Evolutionary conservation across 2,888 invertebrate genomes (phyloP).

Genomic region (Tubiluchus corallicola): DNA sequence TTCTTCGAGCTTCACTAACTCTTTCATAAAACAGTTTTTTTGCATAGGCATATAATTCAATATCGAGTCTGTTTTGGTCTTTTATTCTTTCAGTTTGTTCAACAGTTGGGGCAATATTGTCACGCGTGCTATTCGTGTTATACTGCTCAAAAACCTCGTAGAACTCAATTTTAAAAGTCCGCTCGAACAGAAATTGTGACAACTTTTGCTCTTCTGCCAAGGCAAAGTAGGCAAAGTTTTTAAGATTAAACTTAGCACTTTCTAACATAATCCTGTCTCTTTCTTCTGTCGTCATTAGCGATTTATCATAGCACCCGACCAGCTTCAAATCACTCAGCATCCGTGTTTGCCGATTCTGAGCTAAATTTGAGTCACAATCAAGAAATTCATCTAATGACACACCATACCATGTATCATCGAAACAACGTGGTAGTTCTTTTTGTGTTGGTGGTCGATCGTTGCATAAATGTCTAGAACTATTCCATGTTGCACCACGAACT

Average conservation of each 20-base stretch:
- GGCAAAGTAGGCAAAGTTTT: slow-evolving; percentile 94
- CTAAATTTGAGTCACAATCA: slow-evolving; percentile 76
- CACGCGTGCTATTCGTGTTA: no score
- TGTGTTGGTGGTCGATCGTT: slow-evolving; percentile 42
- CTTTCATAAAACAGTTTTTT: no score
- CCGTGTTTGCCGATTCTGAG: slow-evolving; percentile 83
- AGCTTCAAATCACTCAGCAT: slow-evolving; percentile 94
- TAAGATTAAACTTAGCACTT: slow-evolving; percentile 84
- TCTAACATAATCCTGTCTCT: slow-evolving; percentile 69
- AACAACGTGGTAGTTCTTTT: slow-evolving; percentile 54
- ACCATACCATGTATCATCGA: slow-evolving; percentile 41
- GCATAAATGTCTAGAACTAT: slow-evolving; percentile 46
- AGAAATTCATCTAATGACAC: slow-evolving; percentile 79
- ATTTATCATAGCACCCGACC: slow-evolving; percentile 90
- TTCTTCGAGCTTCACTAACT: no score
- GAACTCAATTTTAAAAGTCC: no score
- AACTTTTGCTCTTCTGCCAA: slow-evolving; percentile 87
- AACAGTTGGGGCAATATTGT: no score
- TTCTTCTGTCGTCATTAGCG: slow-evolving; percentile 42
- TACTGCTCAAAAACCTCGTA: no score
- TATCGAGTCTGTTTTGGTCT: no score
- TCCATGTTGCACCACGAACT: slow-evolving; percentile 89
- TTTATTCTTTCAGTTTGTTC: no score
- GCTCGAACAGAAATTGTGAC: no score
- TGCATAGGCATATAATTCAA: no score